Base-by-base conservation (phyloP, 2,797 vertebrate genomes). In the Pipistrellus pipistrellus region DNA sequence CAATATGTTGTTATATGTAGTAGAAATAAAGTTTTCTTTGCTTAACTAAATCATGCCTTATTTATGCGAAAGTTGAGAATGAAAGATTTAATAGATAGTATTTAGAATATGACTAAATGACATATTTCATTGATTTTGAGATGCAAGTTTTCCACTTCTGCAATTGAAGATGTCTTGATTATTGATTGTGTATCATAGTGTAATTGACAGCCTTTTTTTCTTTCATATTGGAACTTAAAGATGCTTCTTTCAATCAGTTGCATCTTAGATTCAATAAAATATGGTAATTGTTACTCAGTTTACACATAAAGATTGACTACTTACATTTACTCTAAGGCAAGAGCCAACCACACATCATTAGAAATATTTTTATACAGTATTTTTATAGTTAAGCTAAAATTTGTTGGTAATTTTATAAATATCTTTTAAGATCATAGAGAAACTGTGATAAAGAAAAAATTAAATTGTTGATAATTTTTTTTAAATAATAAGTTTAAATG, bases 11-110 rank as follows among this genome's bases (percentile, higher is more conserved):
- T 95, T 95, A 94, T 96, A 69, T 98, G 82, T 97, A 95, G 95
- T 93, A 96, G 72, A 97, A 97, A 97, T 97, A 97, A 95, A 91
- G 85, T 84, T 96, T 95, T 59, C 90, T 91, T 89, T 96, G 95
- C 95, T 97, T 96, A 95, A 94, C 78, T 97, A 95, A 97, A 93
- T 96, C 93, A 94, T 88, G 97, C 93, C 85, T 98, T 96, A 96
- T 95, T 97, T 93, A 98, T 93, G 88, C 97, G 90, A 85, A 97
- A 97, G 94, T 75, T 53, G 72, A 51, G 35, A 97, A 91, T 94
- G 88, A 91, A 89, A 95, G 96, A 62, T 66, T 95, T 91, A 97
- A 93, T 55, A 95, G 92, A n/a, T 83, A 93, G 69, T 90, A 8
- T 90, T 98, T 96, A 95, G 89, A 93, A 75, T 96, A 92, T 96